Evolutionary conservation across 2,888 invertebrate species (phyloP).

Genomic region (Apamea monoglypha): DNA sequence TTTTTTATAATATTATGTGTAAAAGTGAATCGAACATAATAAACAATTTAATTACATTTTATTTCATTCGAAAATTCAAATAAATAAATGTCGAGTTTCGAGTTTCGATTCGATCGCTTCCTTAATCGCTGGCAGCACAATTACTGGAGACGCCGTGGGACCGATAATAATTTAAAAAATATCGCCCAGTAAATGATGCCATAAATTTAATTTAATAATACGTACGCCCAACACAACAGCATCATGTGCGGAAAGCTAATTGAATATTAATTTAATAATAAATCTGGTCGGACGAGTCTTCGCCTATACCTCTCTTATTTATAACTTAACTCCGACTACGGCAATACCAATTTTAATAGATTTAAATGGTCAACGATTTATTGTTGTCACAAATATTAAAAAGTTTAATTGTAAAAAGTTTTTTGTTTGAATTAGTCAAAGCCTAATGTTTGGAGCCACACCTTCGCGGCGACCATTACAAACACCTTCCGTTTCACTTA

Average conservation of each 20-base stretch:
- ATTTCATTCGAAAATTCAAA: slow-evolving; percentile 25
- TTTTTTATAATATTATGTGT: too few relatives aligned
- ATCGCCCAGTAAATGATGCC: slow-evolving; percentile 89
- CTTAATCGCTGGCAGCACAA: slow-evolving; percentile 80
- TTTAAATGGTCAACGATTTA: slow-evolving; percentile 74
- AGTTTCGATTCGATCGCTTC: slow-evolving; percentile 70
- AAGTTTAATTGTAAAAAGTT: slow-evolving; percentile 60
- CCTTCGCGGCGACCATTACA: slow-evolving; percentile 84
- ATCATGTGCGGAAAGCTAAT: slow-evolving; percentile 90
- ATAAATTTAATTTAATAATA: slow-evolving; percentile 90
- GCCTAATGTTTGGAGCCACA: slow-evolving; percentile 80
- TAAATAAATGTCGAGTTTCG: slow-evolving; percentile 56
- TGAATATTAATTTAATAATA: slow-evolving; percentile 90
- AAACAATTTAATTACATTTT: too few relatives aligned
- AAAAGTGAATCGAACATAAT: too few relatives aligned
- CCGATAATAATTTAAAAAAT: slow-evolving; percentile 88
- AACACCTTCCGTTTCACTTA: slow-evolving; percentile 88
- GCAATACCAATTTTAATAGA: slow-evolving; percentile 73
- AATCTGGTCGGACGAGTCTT: slow-evolving; percentile 87
- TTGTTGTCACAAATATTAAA: slow-evolving; percentile 67
- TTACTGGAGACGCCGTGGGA: slow-evolving; percentile 82
- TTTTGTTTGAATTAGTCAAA: slow-evolving; percentile 71
- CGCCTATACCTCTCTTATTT: slow-evolving; percentile 80
- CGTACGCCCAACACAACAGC: slow-evolving; percentile 87
- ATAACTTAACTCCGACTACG: slow-evolving; percentile 82